Evolutionary conservation across 2,888 invertebrate species (phyloP).

Genomic region (Theristus sp.): DNA sequence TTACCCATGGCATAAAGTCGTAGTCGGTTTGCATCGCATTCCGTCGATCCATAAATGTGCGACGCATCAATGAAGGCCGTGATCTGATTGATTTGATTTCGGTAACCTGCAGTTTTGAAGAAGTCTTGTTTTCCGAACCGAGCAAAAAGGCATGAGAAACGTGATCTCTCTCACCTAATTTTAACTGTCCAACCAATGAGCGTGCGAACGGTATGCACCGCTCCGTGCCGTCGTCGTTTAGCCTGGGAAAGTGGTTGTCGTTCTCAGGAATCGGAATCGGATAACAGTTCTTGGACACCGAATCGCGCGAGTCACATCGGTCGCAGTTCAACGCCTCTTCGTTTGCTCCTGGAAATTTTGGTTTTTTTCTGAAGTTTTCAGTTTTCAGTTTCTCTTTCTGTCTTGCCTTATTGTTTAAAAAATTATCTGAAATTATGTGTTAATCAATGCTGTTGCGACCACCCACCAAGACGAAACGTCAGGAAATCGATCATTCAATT

Average conservation of each 20-base stretch:
- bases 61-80: slow-evolving; percentile 59
- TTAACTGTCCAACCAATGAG: slow-evolving; percentile 72
- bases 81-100: slow-evolving; percentile 63
- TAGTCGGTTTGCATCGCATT: slow-evolving; percentile 57
- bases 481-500: no score
- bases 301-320: slow-evolving; percentile 63
- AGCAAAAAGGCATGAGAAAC: no score
- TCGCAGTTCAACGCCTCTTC: slow-evolving; percentile 25
- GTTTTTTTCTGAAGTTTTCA: neutral
- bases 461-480: no score
- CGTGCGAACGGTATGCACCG: slow-evolving; percentile 86
- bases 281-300: slow-evolving; percentile 80
- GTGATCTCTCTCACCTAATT: slow-evolving; percentile 41
- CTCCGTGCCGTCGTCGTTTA: slow-evolving; percentile 58
- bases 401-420: no score
- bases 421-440: neutral
- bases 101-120: slow-evolving; percentile 16
- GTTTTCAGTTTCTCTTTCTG: no score
- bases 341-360: slow-evolving; percentile 13
- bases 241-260: slow-evolving; percentile 64
- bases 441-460: neutral
- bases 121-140: no score
- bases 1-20: slow-evolving; percentile 55
- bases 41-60: slow-evolving; percentile 71
- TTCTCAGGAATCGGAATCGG: slow-evolving; percentile 73